Conservation (phyloP, 2,797 vertebrate species). For the Coracias cyanogaster region DNA sequence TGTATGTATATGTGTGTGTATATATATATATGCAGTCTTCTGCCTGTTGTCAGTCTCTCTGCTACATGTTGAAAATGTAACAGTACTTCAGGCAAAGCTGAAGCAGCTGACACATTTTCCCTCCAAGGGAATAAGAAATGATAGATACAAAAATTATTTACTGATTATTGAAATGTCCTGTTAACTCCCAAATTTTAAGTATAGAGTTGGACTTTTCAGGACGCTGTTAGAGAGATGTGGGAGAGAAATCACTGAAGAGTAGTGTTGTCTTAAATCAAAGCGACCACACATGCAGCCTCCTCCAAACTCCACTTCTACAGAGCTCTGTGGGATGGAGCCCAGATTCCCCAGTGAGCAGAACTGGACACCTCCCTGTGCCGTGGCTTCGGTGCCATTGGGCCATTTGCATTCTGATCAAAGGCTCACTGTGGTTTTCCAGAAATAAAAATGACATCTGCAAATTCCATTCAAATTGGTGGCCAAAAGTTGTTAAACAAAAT, state of each 20-base stretch:
- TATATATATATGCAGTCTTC: background rate
- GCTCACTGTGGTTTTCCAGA: background rate
- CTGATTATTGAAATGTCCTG: background rate
- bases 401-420: background rate
- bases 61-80: background rate
- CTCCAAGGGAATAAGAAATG: background rate
- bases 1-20: too few species aligned
- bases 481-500: background rate
- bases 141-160: background rate
- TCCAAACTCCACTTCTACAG: background rate
- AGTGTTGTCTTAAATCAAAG: background rate
- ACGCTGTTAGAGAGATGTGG: background rate
- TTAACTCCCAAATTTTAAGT: background rate
- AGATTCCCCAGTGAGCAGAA: background rate
- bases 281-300: background rate
- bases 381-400: background rate
- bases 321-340: background rate
- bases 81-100: background rate
- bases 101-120: background rate
- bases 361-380: background rate
- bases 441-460: background rate
- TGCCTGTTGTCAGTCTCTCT: background rate
- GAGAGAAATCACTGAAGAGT: background rate
- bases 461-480: background rate
- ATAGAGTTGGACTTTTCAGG: background rate